Evolutionary conservation across 2,888 invertebrate genomes (phyloP), one percentile per base, ranked within the genome.

Genomic region (Diachrysia chrysitis): DNA sequence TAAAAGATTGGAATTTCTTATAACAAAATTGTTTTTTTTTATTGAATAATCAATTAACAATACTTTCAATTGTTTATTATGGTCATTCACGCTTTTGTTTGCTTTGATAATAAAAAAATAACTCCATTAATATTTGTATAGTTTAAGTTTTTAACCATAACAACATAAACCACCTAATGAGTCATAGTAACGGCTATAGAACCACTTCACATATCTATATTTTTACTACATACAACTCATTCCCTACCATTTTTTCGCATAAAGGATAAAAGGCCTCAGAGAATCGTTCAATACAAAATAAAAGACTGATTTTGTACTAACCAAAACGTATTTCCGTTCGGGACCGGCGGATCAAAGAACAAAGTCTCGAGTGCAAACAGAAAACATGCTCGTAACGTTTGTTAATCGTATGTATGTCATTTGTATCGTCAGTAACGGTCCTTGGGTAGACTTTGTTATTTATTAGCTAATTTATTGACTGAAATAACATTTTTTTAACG

Each of bases 311-410:
- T 73, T 72, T 66, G 63, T 73, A 69, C 64, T 76, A 69, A 74
- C 78, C 69, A 73, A 71, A 66, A 83, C 63, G 64, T 57, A 76
- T 66, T 72, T 78, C 79, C 69, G 76, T 69, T 81, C 70, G 73
- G 58, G 69, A 2, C 67, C 76, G 69, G 64, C 68, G 66, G 78
- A 81, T 83, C 83, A 81, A 81, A 81, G 81, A 68, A 7, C 32
- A 10, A 32, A 68, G 35, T 66, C 46, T 25, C 12, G 21, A 65
- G 62, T 21, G 68, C 69, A 66, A 81, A 81, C 78, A 81, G 71
- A 75, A 75, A 70, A 69, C 63, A 63, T 71, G 71, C 51, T 62
- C 60, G 66, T 67, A 73, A 67, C 67, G 69, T 76, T 76, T 69
- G 71, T 64, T 61, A 65, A 48, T 73, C 54, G 58, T 58, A 58